Conservation (phyloP, 2,797 vertebrate species). For the Scolopax rusticola region DNA sequence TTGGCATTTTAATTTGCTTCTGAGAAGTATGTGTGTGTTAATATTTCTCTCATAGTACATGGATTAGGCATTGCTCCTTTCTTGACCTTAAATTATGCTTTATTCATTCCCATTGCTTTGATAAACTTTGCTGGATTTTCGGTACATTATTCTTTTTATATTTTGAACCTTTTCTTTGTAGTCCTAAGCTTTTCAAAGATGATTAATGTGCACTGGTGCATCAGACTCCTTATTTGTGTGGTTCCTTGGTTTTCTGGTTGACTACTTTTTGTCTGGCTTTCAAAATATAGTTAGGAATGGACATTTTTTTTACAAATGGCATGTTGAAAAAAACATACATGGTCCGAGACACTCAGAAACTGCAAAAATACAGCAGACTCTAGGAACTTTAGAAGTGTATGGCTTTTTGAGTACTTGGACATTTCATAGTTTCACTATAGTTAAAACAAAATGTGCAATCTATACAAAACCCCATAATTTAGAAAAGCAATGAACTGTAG, state of each 20-base stretch:
- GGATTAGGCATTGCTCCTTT: neutral
- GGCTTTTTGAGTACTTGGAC: neutral
- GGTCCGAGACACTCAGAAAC: neutral
- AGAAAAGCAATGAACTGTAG: neutral
- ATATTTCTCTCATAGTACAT: neutral
- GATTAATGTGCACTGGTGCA: constrained; percentile 14
- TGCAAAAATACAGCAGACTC: neutral
- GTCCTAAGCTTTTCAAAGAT: neutral
- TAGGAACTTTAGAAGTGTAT: neutral
- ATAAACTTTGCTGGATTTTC: neutral
- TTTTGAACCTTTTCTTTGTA: constrained; percentile 7
- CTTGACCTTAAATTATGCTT: neutral
- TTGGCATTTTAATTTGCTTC: neutral
- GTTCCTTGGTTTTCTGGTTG: constrained; percentile 34
- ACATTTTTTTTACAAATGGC: neutral
- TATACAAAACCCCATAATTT: neutral
- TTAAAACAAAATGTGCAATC: neutral
- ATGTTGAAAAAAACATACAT: neutral
- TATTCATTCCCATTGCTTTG: neutral
- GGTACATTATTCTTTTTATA: neutral
- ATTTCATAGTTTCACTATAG: neutral
- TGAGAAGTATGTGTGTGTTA: neutral
- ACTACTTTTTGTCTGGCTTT: neutral
- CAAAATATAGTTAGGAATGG: neutral
- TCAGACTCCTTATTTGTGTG: constrained; percentile 59